These are phyloP conservation scores for Spilogale gracilis DNA, from an alignment of 2,113 vertebrate species.

Conservation along the genomic window DNA sequence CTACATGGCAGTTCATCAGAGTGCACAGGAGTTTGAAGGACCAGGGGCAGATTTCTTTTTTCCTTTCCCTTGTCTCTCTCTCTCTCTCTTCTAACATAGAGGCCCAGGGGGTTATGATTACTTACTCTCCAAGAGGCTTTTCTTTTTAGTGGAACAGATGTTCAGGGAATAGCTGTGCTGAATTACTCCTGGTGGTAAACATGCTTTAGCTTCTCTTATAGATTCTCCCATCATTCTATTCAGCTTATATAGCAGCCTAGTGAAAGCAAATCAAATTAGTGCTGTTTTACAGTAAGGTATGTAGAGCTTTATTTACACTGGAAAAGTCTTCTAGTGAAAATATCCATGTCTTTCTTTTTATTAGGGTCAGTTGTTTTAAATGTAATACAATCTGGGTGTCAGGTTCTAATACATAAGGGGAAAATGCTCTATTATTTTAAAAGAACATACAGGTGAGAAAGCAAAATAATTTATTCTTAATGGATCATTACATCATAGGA, in stretches of 20 bases:
- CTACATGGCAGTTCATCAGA: not conserved
- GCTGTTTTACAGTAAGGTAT: not conserved
- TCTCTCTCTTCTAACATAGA: not conserved
- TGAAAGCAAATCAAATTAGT: not conserved
- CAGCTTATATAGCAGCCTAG: not conserved
- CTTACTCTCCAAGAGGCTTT: slow-evolving; percentile 45
- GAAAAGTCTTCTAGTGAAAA: not conserved
- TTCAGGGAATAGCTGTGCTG: not conserved
- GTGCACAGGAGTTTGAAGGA: slow-evolving; percentile 16
- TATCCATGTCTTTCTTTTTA: not conserved
- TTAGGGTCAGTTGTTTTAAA: not conserved
- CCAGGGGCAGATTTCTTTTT: not conserved
- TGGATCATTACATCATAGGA: not conserved
- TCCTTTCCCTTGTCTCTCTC: not conserved
- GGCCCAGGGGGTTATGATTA: not conserved
- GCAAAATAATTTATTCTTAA: not conserved
- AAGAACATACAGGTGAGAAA: not conserved
- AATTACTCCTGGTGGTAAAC: not conserved
- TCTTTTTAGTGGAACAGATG: slow-evolving; percentile 48
- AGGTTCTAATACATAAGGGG: not conserved
- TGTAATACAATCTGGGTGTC: not conserved
- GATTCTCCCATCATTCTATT: not conserved
- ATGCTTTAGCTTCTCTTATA: not conserved
- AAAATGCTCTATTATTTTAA: not conserved
- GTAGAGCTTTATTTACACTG: not conserved